phyloP scores from a whole-genome alignment of 2,113 vertebrate genomes.

The Lathamus discolor region DNA sequence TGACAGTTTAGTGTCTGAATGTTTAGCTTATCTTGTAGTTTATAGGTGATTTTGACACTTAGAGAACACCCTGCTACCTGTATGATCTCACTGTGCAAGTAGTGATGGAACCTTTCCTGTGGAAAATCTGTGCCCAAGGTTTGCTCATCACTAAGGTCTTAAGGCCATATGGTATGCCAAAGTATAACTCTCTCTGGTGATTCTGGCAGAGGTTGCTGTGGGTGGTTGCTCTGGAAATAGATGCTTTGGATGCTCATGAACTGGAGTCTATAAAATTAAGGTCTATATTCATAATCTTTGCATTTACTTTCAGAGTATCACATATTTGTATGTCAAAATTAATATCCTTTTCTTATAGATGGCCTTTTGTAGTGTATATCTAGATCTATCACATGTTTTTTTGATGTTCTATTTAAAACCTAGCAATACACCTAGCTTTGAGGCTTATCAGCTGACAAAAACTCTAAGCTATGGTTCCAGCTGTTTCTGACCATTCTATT shows the following conservation, averaged over 20 bases:
- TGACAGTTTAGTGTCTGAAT: background rate
- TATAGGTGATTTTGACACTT: background rate
- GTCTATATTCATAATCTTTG: background rate
- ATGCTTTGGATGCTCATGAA: background rate
- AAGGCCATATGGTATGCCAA: background rate
- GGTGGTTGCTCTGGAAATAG: background rate
- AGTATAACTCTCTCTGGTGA: background rate
- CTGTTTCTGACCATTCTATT: background rate
- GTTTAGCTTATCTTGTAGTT: background rate
- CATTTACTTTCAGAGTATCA: background rate
- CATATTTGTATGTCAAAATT: background rate
- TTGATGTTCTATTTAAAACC: background rate
- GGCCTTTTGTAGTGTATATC: background rate
- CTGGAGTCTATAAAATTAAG: background rate
- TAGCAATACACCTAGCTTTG: background rate
- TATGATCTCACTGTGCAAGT: background rate
- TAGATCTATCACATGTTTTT: rapidly evolving
- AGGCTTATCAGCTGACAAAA: background rate
- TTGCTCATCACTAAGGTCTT: background rate
- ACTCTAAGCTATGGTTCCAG: background rate
- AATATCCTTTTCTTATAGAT: background rate
- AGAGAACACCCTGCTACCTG: background rate
- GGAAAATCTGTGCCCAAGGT: background rate
- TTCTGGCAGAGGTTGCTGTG: background rate
- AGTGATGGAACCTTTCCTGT: background rate